These are phyloP conservation scores for Pogonomyrmex barbatus DNA, from an alignment of 1,140 invertebrate genomes.

Conservation along the genomic window DNA sequence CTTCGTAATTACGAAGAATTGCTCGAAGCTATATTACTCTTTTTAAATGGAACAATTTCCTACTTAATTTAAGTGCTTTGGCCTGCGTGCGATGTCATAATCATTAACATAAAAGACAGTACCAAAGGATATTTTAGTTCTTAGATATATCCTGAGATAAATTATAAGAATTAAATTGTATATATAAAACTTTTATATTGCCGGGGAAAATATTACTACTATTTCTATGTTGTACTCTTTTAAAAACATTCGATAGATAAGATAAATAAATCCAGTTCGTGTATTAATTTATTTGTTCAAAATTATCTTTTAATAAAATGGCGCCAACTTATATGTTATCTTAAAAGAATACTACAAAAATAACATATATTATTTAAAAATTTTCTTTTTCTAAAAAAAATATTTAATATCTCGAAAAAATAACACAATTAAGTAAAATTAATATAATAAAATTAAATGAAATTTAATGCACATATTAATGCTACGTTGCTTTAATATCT, in stretches of 20 bases:
- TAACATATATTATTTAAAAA: too few species aligned
- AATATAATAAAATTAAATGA: too few species aligned
- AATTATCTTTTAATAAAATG: too few species aligned
- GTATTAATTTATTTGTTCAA: slow-evolving; percentile 20
- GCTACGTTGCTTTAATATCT: too few species aligned
- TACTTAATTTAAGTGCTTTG: slow-evolving; percentile 49
- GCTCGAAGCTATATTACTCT: slow-evolving; percentile 38
- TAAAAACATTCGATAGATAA: neutral
- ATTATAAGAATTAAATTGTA: slow-evolving; percentile 22
- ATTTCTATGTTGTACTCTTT: neutral
- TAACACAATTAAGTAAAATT: too few species aligned
- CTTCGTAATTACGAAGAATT: slow-evolving; percentile 39
- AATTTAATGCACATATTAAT: too few species aligned
- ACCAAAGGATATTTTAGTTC: neutral
- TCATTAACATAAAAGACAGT: neutral
- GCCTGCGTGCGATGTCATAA: neutral
- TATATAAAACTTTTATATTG: neutral
- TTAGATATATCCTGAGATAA: neutral
- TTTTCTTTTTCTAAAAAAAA: too few species aligned
- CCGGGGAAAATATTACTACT: neutral
- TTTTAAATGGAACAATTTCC: slow-evolving; percentile 41
- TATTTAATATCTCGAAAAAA: too few species aligned
- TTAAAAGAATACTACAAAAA: too few species aligned
- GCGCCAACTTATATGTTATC: too few species aligned
- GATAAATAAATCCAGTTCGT: neutral